A percentile compares a stretch with the other conserved stretches of the same genome.
Evolutionary conservation across 2,113 vertebrate species (phyloP).

Genomic region (Leptodactylus fuscus): DNA sequence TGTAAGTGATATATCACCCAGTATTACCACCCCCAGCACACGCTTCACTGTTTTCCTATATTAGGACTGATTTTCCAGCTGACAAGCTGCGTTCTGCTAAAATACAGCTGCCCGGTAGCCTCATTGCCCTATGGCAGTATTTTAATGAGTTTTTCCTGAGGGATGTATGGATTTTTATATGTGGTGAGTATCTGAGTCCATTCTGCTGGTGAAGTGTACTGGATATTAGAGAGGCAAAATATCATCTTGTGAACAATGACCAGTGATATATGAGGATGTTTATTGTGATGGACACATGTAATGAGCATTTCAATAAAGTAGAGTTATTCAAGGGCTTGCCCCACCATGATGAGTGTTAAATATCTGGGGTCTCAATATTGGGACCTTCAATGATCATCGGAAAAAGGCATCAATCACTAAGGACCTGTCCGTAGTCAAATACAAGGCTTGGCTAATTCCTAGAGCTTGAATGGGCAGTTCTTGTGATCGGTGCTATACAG

Average conservation of each 20-base stretch:
- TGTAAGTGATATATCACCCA: neutral
- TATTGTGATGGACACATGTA: neutral
- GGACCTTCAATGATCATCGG: too few species aligned
- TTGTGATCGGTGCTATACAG: too few species aligned
- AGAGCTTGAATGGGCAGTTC: too few species aligned
- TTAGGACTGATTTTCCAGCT: neutral
- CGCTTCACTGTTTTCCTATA: neutral
- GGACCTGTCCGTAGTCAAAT: too few species aligned
- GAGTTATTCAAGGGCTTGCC: neutral
- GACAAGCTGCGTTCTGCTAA: slow-evolving; percentile 32
- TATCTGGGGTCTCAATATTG: too few species aligned
- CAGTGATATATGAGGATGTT: neutral
- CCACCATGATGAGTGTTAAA: too few species aligned
- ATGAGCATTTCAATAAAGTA: neutral
- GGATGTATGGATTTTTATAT: slow-evolving; percentile 40
- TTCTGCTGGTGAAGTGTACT: neutral
- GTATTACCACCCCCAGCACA: neutral
- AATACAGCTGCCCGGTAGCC: slow-evolving; percentile 30
- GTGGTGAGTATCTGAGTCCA: neutral
- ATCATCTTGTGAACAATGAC: neutral
- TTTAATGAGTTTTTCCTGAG: slow-evolving; percentile 50
- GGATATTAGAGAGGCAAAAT: neutral
- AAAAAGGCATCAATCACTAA: too few species aligned
- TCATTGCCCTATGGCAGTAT: slow-evolving; percentile 54
- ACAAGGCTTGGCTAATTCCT: too few species aligned